Base-by-base conservation (phyloP, 2,797 vertebrate genomes). In the Dromococcyx pavoninus region DNA sequence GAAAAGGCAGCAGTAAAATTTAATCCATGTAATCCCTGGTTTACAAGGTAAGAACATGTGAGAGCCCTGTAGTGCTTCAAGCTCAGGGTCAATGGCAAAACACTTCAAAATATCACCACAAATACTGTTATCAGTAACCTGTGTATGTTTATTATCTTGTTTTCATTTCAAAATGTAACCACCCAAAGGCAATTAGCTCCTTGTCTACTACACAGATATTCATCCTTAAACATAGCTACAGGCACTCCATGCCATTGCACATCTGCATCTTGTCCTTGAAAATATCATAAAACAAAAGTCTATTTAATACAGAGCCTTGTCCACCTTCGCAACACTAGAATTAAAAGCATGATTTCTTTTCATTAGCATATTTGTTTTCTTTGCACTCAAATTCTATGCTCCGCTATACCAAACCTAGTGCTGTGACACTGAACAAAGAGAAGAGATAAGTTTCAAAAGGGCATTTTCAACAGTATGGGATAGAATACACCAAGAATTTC, bases 141-240 rank as follows among this genome's bases (percentile, higher is more conserved):
- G 1, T 56, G 48, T 12, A 2, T 32, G 15, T 41, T 76, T 58
- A 62, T 91, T 25, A 70, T 30, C 33, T 51, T 50, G 39, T 22
- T 84, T 75, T 91, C 13, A 61, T 86, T 88, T 81, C 66, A 79
- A 81, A 92, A 81, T 15, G 5, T 7, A 88, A 60, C 54, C 19
- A 72, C 19, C 37, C 61, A 33, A 69, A 95, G 32, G 54, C 43
- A 89, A 58, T 25, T n/a, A 69, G n/a, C 27, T 24, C 39, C 54
- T 43, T 70, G 43, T 33, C 69, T 58, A 41, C 33, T 35, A 37
- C 25, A 32, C 24, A 53, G 39, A 64, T 65, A 62, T 15, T 86
- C 60, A 82, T 9, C 4, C 2, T 75, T 39, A 28, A 33, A n/a
- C 2, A 5, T 8, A 54, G 60, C 51, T 44, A 22, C 51, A 88